A percentile compares a stretch with the other conserved stretches of the same genome.
phyloP scores from a whole-genome alignment of 2,888 invertebrate species.

The Trachelus troglodyta region DNA sequence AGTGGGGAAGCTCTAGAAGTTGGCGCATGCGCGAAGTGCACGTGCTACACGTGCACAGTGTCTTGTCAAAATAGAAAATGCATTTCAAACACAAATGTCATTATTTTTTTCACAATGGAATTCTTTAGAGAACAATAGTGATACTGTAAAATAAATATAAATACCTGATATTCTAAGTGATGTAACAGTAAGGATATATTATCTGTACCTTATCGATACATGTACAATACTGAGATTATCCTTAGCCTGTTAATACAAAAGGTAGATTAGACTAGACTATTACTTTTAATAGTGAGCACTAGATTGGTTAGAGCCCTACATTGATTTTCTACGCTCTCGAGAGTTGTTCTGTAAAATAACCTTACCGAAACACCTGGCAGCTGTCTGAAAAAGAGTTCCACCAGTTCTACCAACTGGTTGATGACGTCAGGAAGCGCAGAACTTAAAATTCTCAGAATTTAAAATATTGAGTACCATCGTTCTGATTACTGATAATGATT shows the following conservation, averaged over 20 bases:
- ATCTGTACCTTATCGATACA: not conserved
- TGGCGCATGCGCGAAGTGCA: slow-evolving; percentile 18
- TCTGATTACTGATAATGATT: not conserved
- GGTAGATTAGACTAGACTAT: not conserved
- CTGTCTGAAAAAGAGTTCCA: not conserved
- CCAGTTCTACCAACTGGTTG: not conserved
- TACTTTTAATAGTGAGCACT: not conserved
- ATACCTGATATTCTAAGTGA: not conserved
- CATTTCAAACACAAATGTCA: not conserved
- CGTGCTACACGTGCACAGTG: slow-evolving; percentile 4
- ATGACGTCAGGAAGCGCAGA: not conserved
- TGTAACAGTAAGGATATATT: not conserved
- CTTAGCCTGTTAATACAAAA: not conserved
- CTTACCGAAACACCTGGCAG: not conserved
- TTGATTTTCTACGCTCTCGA: not conserved
- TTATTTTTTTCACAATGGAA: not conserved
- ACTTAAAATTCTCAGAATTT: not conserved
- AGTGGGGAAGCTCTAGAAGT: not conserved
- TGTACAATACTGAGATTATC: not conserved
- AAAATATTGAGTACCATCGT: not conserved
- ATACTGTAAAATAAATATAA: not conserved
- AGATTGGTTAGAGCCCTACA: not conserved
- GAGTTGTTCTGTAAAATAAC: not conserved
- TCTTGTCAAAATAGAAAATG: not conserved
- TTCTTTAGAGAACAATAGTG: not conserved